Base-by-base conservation (phyloP, 2,113 vertebrate genomes). In the Pangasianodon hypophthalmus region DNA sequence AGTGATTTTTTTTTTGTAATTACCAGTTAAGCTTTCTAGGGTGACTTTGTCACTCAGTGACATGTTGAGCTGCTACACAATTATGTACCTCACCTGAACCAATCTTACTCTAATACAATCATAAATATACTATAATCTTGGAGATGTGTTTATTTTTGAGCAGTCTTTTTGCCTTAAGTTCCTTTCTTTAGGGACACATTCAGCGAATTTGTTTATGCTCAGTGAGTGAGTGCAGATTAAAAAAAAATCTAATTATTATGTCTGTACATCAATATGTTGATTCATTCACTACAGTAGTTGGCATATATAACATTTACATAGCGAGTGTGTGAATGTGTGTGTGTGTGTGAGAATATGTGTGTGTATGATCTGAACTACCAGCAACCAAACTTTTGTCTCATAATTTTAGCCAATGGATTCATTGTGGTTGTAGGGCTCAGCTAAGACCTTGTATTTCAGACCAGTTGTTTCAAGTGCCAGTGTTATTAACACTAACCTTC, bases 121-220 rank as follows among this genome's bases (percentile, higher is more conserved):
- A 81, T 41, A 48, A 13, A 82, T 82, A 82, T 89, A 69, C 46
- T 89, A 85, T 24, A 69, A 86, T 90, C 73, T 86, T 48, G 13
- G 64, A 92, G 77, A 90, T 71, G 85, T 50, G 50, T 89, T 91
- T 94, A 92, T 94, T 92, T 94, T 91, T 69, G 87, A 90, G 77
- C 79, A 44, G 94, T 96, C 93, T 87, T 95, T 96, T 95, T 95
- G 95, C 96, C 95, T 96, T 96, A 95, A 95, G 94, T 92, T 90
- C 79, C 92, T 93, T 92, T 93, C 82, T 95, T 94, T 94, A 95
- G 95, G 95, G 94, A 95, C 92, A 90, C 48, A 88, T 90, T 87
- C 80, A 75, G 87, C 58, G 52, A 58, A 80, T 86, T 83, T 50
- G 82, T 90, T 88, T 87, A 71, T 86, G 88, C 73, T 89, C 73